These are phyloP conservation scores for Heteromormyrus szaboi DNA, from an alignment of 2,797 vertebrate species.

Conservation along the genomic window DNA sequence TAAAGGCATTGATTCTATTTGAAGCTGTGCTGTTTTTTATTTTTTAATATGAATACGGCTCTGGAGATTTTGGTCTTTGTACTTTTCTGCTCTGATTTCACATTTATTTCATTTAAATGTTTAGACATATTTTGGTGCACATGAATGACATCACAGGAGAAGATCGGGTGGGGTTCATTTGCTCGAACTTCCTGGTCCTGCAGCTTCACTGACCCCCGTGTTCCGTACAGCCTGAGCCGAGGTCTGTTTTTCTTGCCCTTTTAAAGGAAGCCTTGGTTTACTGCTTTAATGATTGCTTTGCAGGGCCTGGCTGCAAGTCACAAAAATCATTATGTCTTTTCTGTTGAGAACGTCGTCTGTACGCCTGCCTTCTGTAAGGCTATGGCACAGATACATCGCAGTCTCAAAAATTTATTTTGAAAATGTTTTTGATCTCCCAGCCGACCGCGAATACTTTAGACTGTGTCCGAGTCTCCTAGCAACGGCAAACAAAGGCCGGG, in stretches of 20 bases:
- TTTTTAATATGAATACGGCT: neutral
- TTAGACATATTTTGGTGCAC: neutral
- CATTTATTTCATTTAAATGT: neutral
- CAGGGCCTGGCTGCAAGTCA: conserved; percentile 31
- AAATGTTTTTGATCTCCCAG: conserved; percentile 74
- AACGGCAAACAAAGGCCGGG: conserved; percentile 77
- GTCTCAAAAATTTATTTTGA: conserved; percentile 71
- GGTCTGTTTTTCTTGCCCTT: neutral
- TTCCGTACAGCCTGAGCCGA: neutral
- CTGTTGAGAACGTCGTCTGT: conserved; percentile 32
- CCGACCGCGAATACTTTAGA: conserved; percentile 72
- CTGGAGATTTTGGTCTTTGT: neutral
- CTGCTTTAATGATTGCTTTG: conserved; percentile 26
- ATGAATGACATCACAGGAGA: neutral
- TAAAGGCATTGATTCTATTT: neutral
- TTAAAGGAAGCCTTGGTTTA: conserved; percentile 5
- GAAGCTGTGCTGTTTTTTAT: neutral
- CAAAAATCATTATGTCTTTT: conserved; percentile 35
- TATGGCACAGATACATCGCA: conserved; percentile 58
- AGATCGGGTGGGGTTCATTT: neutral
- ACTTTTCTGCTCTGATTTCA: neutral
- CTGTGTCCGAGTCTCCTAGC: conserved; percentile 69
- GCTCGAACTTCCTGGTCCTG: neutral
- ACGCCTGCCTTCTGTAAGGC: conserved; percentile 47
- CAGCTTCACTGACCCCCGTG: neutral